A percentile compares a stretch with the other conserved stretches of the same genome.
phyloP scores from a whole-genome alignment of 1,140 invertebrate genomes.

The Galendromus occidentalis region DNA sequence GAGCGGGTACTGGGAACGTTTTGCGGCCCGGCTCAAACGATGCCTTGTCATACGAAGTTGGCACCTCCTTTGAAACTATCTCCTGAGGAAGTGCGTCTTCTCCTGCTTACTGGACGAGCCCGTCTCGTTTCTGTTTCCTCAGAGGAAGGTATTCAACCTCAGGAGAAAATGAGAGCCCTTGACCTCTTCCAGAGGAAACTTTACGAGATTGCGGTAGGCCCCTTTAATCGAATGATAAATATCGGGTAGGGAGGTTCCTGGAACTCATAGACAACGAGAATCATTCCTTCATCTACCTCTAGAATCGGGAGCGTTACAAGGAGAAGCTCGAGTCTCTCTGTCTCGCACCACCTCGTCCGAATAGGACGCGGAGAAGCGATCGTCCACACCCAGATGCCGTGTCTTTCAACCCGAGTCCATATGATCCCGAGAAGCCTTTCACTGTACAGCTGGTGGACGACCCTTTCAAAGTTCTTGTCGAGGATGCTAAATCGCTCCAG shows the following conservation, averaged over 20 bases:
- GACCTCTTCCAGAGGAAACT: background rate
- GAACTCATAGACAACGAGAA: too few species aligned
- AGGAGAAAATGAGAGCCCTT: background rate
- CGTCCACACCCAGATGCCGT: background rate
- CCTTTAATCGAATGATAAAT: background rate
- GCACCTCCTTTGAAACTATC: background rate
- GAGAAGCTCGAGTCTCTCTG: background rate
- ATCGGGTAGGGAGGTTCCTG: too few species aligned
- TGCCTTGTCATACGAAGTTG: background rate
- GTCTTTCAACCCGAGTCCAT: background rate
- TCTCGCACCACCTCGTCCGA: background rate
- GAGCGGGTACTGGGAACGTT: background rate
- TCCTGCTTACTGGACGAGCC: background rate
- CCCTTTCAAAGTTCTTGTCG: background rate
- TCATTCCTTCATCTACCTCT: too few species aligned
- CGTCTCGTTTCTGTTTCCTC: background rate
- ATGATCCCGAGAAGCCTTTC: background rate
- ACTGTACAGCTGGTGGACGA: background rate
- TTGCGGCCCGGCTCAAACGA: background rate
- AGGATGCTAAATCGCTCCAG: background rate
- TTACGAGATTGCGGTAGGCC: background rate
- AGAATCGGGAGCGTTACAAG: background rate
- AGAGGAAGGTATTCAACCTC: background rate
- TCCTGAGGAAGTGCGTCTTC: background rate
- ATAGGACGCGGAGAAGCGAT: background rate